Percentiles rank a stretch among this genome's conserved stretches.
Conservation (phyloP, 1,140 invertebrate genomes). For the Panagrolaimus sp. region DNA sequence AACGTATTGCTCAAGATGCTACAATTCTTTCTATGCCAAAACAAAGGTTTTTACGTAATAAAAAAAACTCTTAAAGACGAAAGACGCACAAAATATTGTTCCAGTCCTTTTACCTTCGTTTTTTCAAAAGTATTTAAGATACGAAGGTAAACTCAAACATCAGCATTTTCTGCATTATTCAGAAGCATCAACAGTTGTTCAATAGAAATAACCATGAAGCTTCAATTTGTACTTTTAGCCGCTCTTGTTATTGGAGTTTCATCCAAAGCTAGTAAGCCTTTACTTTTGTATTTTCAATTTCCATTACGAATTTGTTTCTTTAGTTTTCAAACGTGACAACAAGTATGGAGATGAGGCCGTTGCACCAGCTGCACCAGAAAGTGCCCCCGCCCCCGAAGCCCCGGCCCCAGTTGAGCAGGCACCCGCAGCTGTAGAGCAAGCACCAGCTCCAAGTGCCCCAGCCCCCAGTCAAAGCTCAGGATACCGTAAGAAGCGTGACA, state of each 20-base stretch:
- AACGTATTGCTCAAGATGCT: too few species aligned
- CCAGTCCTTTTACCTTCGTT: slow-evolving; percentile 6
- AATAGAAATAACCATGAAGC: neutral
- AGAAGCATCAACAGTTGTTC: slow-evolving; percentile 1
- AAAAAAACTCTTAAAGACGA: neutral
- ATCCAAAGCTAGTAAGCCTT: slow-evolving; percentile 7
- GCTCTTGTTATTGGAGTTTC: slow-evolving; percentile 7
- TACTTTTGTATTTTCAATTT: neutral
- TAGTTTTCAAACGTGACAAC: slow-evolving; percentile 16
- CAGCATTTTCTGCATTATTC: neutral
- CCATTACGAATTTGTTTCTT: neutral
- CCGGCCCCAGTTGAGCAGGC: slow-evolving; percentile 8
- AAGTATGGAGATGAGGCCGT: slow-evolving; percentile 9
- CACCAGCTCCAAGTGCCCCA: neutral
- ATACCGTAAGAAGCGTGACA: slow-evolving; percentile 14
- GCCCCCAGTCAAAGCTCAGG: neutral
- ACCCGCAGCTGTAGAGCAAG: neutral
- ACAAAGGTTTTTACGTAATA: neutral
- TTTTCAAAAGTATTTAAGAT: slow-evolving; percentile 12
- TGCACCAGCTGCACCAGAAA: neutral
- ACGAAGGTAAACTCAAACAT: neutral
- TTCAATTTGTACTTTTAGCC: slow-evolving; percentile 10
- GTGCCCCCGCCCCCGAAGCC: neutral
- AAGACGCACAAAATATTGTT: slow-evolving; percentile 13
- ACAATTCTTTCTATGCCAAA: neutral